Evolutionary conservation across 2,797 vertebrate genomes (phyloP).

Genomic region (Podarcis siculus): DNA sequence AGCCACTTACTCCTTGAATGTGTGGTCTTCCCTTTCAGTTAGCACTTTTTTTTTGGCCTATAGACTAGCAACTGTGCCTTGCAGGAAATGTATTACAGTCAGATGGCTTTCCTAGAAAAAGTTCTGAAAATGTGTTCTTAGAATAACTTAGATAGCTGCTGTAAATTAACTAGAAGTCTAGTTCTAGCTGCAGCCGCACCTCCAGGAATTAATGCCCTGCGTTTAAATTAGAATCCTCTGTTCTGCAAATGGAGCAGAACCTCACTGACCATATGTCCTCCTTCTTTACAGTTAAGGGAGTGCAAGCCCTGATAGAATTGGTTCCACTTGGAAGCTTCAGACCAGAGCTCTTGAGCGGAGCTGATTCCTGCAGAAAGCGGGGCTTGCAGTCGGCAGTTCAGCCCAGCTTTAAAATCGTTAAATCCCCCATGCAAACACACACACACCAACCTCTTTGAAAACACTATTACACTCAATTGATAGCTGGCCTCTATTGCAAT

Average conservation of each 20-base stretch:
- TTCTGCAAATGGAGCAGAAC: neutral
- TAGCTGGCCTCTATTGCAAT: neutral
- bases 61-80: constrained; percentile 36
- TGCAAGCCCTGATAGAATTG: neutral
- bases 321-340: too few species aligned
- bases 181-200: neutral
- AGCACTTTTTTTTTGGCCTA: constrained; percentile 1
- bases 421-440: too few species aligned
- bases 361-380: too few species aligned
- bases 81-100: neutral
- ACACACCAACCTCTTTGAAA: neutral
- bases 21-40: neutral
- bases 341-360: too few species aligned
- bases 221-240: neutral
- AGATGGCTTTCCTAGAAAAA: neutral
- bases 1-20: neutral
- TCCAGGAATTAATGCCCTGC: neutral
- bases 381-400: too few species aligned
- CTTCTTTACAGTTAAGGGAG: neutral
- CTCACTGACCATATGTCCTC: neutral
- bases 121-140: neutral
- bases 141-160: neutral
- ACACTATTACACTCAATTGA: neutral
- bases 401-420: too few species aligned
- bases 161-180: neutral